Evolutionary conservation across 2,113 vertebrate genomes (phyloP).

Genomic region (Peromyscus californicus): DNA sequence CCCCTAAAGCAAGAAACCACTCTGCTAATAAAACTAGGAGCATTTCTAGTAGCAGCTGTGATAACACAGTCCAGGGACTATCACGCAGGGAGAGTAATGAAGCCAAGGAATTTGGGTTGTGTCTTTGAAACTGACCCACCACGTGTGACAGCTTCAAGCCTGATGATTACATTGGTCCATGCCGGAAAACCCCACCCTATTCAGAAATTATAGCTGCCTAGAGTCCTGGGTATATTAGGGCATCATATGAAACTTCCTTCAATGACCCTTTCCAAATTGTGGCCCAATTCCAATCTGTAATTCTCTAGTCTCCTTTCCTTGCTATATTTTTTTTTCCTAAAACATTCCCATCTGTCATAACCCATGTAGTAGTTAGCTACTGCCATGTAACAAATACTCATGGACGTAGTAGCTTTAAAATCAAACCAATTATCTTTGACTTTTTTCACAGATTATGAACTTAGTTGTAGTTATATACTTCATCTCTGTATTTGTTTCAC

Average conservation of each 20-base stretch:
- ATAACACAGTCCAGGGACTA: conserved; percentile 59
- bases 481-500: not conserved
- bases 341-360: not conserved
- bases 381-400: not conserved
- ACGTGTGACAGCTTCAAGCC: not conserved
- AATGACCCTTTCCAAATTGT: not conserved
- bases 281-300: not conserved
- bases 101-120: conserved; percentile 57
- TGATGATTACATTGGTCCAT: not conserved
- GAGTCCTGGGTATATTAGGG: not conserved
- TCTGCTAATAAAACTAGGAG: conserved; percentile 48
- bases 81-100: conserved; percentile 42
- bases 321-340: not conserved
- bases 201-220: not conserved
- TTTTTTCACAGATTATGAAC: not conserved
- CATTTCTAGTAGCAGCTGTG: conserved; percentile 74
- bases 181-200: not conserved
- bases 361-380: not conserved
- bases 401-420: not conserved
- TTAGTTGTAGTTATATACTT: not conserved
- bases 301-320: not conserved
- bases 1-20: not conserved
- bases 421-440: not conserved
- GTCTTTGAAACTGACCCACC: conserved; percentile 64
- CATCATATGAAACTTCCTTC: not conserved